Percentiles rank a stretch among this genome's conserved stretches.
Evolutionary conservation across 2,113 vertebrate species (phyloP).

Genomic region (Paedocypris sp.): DNA sequence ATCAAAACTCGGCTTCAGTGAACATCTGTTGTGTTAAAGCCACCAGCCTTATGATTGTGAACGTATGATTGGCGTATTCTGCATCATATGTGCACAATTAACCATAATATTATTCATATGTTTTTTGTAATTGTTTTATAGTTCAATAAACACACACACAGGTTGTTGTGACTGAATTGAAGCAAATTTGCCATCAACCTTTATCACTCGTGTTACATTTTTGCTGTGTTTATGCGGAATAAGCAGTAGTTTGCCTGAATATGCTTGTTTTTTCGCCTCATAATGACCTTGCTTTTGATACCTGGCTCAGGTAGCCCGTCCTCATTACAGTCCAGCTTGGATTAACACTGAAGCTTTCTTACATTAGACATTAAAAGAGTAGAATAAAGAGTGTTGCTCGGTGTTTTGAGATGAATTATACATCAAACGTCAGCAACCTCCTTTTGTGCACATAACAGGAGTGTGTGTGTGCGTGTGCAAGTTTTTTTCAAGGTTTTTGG

Average conservation of each 20-base stretch:
- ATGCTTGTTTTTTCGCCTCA: not conserved
- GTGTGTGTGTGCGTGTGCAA: constrained; percentile 2
- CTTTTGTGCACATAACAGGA: constrained; percentile 50
- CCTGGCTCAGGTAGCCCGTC: constrained; percentile 22
- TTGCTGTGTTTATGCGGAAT: not conserved
- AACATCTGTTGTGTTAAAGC: too few species aligned
- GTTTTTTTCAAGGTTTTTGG: not conserved
- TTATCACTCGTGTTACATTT: too few species aligned
- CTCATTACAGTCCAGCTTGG: not conserved
- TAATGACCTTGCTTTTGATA: constrained; percentile 13
- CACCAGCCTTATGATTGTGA: too few species aligned
- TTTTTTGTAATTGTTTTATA: too few species aligned
- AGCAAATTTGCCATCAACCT: too few species aligned
- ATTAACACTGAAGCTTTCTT: constrained; percentile 36
- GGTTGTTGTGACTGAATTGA: too few species aligned
- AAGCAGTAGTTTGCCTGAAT: not conserved
- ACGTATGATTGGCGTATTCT: too few species aligned
- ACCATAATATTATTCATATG: too few species aligned
- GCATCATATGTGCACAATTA: too few species aligned
- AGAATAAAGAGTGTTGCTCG: constrained; percentile 53
- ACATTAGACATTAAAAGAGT: constrained; percentile 45
- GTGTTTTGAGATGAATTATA: constrained; percentile 75
- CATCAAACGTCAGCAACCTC: constrained; percentile 57
- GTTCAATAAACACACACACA: too few species aligned
- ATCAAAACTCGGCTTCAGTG: too few species aligned